A percentile compares a stretch with the other conserved stretches of the same genome.
These are phyloP conservation scores for Drosophila neotestacea DNA, from an alignment of 2,888 invertebrate species.

Conservation along the genomic window DNA sequence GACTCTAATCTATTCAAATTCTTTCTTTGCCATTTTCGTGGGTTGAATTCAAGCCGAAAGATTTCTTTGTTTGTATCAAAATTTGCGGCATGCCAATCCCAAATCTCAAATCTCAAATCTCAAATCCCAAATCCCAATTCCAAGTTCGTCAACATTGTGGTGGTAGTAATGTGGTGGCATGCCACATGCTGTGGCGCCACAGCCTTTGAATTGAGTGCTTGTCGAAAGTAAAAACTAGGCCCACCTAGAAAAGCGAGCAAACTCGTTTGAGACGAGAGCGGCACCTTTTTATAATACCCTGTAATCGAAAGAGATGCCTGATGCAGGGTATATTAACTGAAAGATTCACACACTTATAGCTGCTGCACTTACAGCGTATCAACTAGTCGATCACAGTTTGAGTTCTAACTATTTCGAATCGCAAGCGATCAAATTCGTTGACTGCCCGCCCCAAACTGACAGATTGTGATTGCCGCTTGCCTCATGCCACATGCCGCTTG, in stretches of 20 bases:
- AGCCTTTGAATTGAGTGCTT: conserved; percentile 23
- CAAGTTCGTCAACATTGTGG: conserved; percentile 7
- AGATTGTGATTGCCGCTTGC: conserved; percentile 20
- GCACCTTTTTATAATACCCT: conserved; percentile 31
- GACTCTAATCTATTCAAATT: background rate
- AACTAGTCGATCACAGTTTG: background rate
- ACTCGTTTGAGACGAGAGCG: conserved; percentile 32
- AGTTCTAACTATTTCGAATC: conserved; percentile 3
- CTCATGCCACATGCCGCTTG: background rate
- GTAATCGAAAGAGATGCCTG: background rate
- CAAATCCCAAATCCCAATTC: background rate
- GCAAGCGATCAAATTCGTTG: conserved; percentile 17
- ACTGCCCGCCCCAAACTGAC: conserved; percentile 13
- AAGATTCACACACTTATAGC: too few relatives aligned
- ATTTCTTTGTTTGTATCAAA: conserved; percentile 9
- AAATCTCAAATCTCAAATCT: background rate
- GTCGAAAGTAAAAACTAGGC: conserved; percentile 53
- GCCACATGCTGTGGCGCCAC: conserved; percentile 23
- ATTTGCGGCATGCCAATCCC: conserved; percentile 1
- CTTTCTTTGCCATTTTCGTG: background rate
- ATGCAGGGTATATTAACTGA: background rate
- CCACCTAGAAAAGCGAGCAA: conserved; percentile 30
- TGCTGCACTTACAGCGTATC: conserved; percentile 4
- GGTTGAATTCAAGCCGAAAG: background rate
- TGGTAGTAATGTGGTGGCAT: conserved; percentile 12